These are phyloP conservation scores for Neotoma lepida DNA, from an alignment of 2,113 vertebrate genomes.

Conservation along the genomic window DNA sequence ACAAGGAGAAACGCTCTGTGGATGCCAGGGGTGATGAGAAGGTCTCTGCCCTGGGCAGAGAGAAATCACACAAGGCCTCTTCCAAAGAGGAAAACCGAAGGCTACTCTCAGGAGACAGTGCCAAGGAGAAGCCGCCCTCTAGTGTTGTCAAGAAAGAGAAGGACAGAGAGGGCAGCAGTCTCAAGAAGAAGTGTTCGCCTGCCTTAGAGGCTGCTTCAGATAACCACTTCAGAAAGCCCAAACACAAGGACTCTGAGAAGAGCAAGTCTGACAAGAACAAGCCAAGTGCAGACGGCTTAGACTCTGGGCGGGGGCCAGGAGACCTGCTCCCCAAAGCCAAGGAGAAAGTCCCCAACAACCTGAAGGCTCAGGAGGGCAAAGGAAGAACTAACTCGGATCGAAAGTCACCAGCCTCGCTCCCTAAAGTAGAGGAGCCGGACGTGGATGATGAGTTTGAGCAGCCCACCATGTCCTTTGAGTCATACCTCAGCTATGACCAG, in stretches of 20 bases:
- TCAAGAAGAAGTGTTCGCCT: slow-evolving; percentile 75
- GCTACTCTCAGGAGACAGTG: slow-evolving; percentile 25
- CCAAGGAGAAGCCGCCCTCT: slow-evolving; percentile 82
- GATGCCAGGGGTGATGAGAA: slow-evolving; percentile 81
- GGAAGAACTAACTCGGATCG: slow-evolving; percentile 70
- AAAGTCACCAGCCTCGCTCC: slow-evolving; percentile 70
- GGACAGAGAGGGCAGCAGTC: slow-evolving; percentile 77
- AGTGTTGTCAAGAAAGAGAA: slow-evolving; percentile 83
- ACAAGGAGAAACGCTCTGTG: slow-evolving; percentile 82
- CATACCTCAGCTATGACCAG: slow-evolving; percentile 96
- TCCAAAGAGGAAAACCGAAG: slow-evolving; percentile 83
- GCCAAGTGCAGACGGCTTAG: slow-evolving; percentile 62
- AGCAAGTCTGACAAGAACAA: slow-evolving; percentile 85
- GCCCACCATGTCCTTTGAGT: slow-evolving; percentile 98
- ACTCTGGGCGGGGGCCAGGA: slow-evolving; percentile 79
- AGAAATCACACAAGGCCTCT: slow-evolving; percentile 81
- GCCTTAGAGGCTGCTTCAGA: slow-evolving; percentile 75
- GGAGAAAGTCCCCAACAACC: slow-evolving; percentile 86
- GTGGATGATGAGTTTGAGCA: slow-evolving; percentile 88
- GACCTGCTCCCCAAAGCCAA: slow-evolving; percentile 74
- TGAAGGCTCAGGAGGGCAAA: slow-evolving; percentile 81
- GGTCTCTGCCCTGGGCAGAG: slow-evolving; percentile 71
- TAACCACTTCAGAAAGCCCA: slow-evolving; percentile 84
- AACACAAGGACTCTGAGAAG: slow-evolving; percentile 84
- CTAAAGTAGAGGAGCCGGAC: slow-evolving; percentile 85